A percentile compares a stretch with the other conserved stretches of the same genome.
phyloP scores from a whole-genome alignment of 1,140 invertebrate species.

The Euura lappo region DNA sequence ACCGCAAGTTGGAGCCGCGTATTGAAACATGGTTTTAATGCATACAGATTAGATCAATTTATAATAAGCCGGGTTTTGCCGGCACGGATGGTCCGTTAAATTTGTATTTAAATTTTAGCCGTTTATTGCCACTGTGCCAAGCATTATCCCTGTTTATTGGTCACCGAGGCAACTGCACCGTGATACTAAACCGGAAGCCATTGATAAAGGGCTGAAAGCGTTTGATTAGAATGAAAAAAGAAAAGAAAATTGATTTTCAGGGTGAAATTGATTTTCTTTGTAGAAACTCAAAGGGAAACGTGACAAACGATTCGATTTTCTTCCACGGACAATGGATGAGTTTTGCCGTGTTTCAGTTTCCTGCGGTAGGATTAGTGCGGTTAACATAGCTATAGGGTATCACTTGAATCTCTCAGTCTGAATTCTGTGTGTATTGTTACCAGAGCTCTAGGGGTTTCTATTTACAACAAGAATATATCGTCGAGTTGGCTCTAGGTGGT shows the following conservation, averaged over 20 bases:
- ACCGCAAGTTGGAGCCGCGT: slow-evolving; percentile 21
- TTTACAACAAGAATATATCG: slow-evolving; percentile 27
- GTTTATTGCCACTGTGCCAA: slow-evolving; percentile 51
- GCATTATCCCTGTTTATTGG: slow-evolving; percentile 57
- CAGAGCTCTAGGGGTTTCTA: slow-evolving; percentile 14
- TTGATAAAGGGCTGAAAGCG: background rate
- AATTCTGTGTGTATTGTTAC: too few relatives aligned
- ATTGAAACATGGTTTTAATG: slow-evolving; percentile 57
- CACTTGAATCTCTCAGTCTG: too few relatives aligned
- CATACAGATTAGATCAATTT: slow-evolving; percentile 61
- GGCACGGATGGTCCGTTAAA: slow-evolving; percentile 32
- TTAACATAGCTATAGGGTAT: too few relatives aligned
- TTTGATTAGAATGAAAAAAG: background rate
- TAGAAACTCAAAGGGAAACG: too few relatives aligned
- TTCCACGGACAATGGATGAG: too few relatives aligned
- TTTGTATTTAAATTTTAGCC: slow-evolving; percentile 56
- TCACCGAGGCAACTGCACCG: slow-evolving; percentile 31
- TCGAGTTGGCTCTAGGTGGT: slow-evolving; percentile 20
- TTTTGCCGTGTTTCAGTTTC: too few relatives aligned
- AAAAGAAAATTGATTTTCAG: too few relatives aligned
- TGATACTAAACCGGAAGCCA: slow-evolving; percentile 13
- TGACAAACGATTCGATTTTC: too few relatives aligned
- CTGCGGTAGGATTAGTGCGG: too few relatives aligned
- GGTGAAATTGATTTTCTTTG: too few relatives aligned
- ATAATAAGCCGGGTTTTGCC: slow-evolving; percentile 54